Base-by-base conservation (phyloP, 1,140 invertebrate species). In the Pemphigus obesinymphae region DNA sequence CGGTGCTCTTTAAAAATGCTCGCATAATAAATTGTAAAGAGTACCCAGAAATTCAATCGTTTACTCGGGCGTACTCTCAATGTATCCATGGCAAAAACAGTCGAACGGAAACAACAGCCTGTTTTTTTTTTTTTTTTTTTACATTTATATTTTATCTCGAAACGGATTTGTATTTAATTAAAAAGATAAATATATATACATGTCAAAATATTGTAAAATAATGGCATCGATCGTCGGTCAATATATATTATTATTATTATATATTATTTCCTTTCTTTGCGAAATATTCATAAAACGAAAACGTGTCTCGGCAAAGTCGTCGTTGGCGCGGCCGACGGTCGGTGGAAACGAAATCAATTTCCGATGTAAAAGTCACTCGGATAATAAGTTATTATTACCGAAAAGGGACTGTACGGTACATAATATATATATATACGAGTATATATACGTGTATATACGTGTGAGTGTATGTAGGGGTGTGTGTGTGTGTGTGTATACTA, bases 361-460 rank as follows among this genome's bases (percentile, higher is more conserved):
- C 50, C 75, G 75, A 78, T 58, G 23, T 78, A 58, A 78, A 55
- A 55, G 50, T 78, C 75, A 55, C 31, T 78, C n/a, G 8, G 26
- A 55, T 53, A 75, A 78, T 58, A 78, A 58, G 48, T 76, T 76
- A 55, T 58, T 78, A 78, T 53, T 40, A 78, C 23, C 31, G 34
- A 23, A 78, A 78, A 61, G 6, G 20, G 31, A 58, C 55, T 7
- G 34, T 37, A 55, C 31, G 48, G 0, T 13, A 76, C 29, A 31
- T 75, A n/a, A n/a, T n/a, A n/a, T n/a, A n/a, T n/a, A n/a, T n/a
- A n/a, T n/a, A n/a, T n/a, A n/a, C n/a, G n/a, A n/a, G n/a, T n/a
- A n/a, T n/a, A n/a, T n/a, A n/a, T n/a, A n/a, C n/a, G n/a, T n/a
- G n/a, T n/a, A n/a, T n/a, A n/a, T n/a, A n/a, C n/a, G n/a, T n/a